These are phyloP conservation scores for Terebella lapidaria DNA, from an alignment of 2,888 invertebrate genomes.

Conservation along the genomic window DNA sequence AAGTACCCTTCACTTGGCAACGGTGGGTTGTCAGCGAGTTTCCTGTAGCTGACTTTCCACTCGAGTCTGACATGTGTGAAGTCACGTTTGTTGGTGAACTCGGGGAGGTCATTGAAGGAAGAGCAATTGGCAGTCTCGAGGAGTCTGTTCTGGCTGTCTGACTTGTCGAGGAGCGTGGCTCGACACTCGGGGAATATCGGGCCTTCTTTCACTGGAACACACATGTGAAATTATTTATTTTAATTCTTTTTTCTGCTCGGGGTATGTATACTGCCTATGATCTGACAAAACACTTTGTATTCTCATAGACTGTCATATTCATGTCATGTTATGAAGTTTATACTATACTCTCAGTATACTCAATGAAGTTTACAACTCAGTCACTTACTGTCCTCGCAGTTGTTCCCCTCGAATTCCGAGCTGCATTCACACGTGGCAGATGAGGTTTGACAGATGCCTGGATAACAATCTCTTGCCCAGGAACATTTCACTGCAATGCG, in stretches of 20 bases:
- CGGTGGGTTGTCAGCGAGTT: neutral
- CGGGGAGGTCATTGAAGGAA: neutral
- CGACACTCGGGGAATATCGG: neutral
- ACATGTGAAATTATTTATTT: neutral
- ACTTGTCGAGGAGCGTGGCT: neutral
- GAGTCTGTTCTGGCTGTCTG: neutral
- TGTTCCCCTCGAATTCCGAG: neutral
- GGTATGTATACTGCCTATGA: too few species aligned
- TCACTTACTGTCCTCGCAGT: neutral
- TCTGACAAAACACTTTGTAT: too few species aligned
- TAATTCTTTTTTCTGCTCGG: too few species aligned
- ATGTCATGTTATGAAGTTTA: neutral
- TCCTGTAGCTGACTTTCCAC: neutral
- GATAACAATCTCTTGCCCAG: neutral
- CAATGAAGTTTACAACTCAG: neutral
- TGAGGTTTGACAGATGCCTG: neutral
- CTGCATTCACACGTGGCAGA: neutral
- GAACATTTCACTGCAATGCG: neutral
- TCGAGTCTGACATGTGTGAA: neutral
- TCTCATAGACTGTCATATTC: too few species aligned
- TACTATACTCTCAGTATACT: neutral
- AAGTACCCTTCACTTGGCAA: neutral
- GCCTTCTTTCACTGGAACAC: neutral
- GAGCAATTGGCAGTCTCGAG: neutral
- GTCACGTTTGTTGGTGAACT: neutral